phyloP scores from a whole-genome alignment of 2,797 vertebrate species.

The Toxotes lorentzi region DNA sequence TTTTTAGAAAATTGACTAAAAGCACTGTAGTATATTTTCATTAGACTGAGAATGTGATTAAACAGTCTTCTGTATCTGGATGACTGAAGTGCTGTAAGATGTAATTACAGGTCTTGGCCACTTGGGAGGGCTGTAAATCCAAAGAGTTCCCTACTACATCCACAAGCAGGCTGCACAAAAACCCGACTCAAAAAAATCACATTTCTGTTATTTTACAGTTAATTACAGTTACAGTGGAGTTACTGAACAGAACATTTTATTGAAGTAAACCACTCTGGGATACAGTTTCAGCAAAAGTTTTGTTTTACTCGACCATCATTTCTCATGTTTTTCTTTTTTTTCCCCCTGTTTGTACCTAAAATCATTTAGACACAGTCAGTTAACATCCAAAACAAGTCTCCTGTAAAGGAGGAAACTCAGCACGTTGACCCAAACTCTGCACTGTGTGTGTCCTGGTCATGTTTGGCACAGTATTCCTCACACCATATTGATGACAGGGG shows the following conservation, averaged over 20 bases:
- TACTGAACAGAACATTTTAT: neutral
- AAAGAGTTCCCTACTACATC: neutral
- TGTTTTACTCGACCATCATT: neutral
- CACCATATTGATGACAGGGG: neutral
- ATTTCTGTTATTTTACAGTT: neutral
- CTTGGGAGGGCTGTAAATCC: slow-evolving; percentile 28
- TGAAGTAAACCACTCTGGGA: neutral
- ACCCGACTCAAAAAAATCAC: neutral
- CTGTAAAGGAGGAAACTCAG: neutral
- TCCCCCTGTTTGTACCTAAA: neutral
- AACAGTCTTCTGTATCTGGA: neutral
- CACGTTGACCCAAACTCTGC: too few species aligned
- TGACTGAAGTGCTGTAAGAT: neutral
- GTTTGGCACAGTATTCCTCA: neutral
- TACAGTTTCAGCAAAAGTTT: neutral
- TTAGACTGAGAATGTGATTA: neutral
- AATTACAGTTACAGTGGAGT: neutral
- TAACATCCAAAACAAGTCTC: neutral
- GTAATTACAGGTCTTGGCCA: slow-evolving; percentile 35
- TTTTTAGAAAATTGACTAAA: neutral
- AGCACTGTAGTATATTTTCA: neutral
- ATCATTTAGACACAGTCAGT: neutral
- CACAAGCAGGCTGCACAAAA: neutral
- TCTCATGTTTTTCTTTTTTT: neutral
- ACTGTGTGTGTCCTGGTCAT: neutral